These are phyloP conservation scores for human (Homo sapiens) DNA, from an alignment of 2,113 vertebrate genomes.

Conservation along the genomic window DNA sequence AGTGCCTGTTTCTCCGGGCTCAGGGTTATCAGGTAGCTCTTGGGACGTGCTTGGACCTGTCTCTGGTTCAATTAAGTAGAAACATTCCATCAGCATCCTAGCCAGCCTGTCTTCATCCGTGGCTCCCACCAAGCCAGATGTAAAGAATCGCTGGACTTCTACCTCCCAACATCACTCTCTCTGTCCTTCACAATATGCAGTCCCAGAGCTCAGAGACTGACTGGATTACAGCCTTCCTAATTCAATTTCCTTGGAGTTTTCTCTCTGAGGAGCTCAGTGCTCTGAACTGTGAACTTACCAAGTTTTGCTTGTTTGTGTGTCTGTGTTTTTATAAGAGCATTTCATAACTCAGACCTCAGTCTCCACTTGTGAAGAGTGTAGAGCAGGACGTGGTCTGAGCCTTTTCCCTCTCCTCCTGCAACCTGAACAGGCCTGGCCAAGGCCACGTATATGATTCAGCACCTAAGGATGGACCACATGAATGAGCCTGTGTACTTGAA, in stretches of 20 bases:
- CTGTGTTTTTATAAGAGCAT: neutral
- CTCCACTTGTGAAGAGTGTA: neutral
- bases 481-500: neutral
- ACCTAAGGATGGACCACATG: neutral
- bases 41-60: neutral
- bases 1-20: rapidly evolving
- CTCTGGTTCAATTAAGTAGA: neutral
- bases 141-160: neutral
- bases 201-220: neutral
- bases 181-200: neutral
- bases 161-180: neutral
- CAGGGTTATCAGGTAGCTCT: neutral
- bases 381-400: neutral
- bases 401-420: neutral
- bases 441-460: neutral
- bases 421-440: neutral
- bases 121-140: neutral
- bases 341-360: neutral
- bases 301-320: neutral
- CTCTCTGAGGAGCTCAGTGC: conserved; percentile 34
- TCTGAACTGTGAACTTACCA: conserved; percentile 15
- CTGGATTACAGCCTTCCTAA: conserved; percentile 38
- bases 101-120: neutral
- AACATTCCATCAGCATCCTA: neutral
- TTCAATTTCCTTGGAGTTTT: conserved; percentile 51